Conservation (phyloP, 1,140 invertebrate species). For the Brachionus asplanchnoidis region DNA sequence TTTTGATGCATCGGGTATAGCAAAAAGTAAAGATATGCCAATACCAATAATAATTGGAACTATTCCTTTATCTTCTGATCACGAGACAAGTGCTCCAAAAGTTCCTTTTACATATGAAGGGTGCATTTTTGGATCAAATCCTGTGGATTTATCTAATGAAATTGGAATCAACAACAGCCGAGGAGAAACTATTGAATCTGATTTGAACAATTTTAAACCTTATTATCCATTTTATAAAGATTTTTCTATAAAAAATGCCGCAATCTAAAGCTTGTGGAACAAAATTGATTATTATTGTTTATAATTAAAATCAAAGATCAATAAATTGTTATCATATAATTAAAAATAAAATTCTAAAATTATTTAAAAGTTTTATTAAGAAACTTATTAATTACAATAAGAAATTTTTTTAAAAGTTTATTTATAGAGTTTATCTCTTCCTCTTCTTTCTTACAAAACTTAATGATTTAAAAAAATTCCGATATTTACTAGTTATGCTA, state of each 20-base stretch:
- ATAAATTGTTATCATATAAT: too few species aligned
- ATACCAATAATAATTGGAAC: slow-evolving; percentile 30
- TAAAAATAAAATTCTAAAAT: too few species aligned
- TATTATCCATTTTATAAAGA: slow-evolving; percentile 36
- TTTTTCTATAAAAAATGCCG: neutral
- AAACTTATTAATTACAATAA: too few species aligned
- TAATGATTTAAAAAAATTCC: too few species aligned
- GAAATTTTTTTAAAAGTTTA: too few species aligned
- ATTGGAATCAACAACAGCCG: neutral
- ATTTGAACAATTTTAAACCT: slow-evolving; percentile 25
- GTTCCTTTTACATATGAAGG: neutral
- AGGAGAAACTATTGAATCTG: slow-evolving; percentile 34
- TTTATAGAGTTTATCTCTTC: too few species aligned
- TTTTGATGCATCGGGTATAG: slow-evolving; percentile 30
- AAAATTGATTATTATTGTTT: too few species aligned
- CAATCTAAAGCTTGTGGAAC: too few species aligned
- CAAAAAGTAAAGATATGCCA: neutral
- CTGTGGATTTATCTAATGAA: neutral
- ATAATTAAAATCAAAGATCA: too few species aligned
- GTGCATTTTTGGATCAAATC: neutral
- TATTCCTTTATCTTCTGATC: neutral
- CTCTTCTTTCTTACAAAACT: too few species aligned
- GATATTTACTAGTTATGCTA: too few species aligned
- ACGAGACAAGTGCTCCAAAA: neutral
- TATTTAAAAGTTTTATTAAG: too few species aligned